Evolutionary conservation across 2,113 vertebrate species (phyloP).

Genomic region (Phylloscopus whistleri): DNA sequence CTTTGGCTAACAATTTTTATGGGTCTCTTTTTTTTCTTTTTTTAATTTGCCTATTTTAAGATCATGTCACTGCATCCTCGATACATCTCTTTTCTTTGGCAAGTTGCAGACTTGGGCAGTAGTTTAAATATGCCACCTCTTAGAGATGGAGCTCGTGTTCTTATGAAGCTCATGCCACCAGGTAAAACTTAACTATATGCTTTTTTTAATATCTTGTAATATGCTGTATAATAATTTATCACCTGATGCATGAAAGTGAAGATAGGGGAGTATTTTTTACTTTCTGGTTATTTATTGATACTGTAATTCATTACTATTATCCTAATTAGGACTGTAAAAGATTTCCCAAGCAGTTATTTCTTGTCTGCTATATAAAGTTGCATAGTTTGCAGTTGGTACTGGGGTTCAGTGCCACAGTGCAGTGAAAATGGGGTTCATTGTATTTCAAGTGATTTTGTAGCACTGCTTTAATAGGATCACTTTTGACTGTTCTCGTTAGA

Average conservation of each 20-base stretch:
- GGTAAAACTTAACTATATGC: slow-evolving; percentile 70
- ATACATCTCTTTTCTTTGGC: slow-evolving; percentile 99
- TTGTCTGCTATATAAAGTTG: not conserved
- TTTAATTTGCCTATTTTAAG: slow-evolving; percentile 68
- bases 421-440: not conserved
- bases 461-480: not conserved
- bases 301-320: not conserved
- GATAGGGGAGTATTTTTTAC: not conserved
- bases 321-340: not conserved
- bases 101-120: slow-evolving; percentile 97
- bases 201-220: not conserved
- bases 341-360: not conserved
- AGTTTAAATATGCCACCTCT: slow-evolving; percentile 96
- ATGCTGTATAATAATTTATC: not conserved
- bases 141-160: slow-evolving; percentile 93
- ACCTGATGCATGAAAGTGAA: not conserved
- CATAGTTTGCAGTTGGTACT: not conserved
- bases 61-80: slow-evolving; percentile 98
- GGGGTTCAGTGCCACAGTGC: not conserved
- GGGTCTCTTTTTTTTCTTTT: not conserved
- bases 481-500: not conserved
- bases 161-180: slow-evolving; percentile 99
- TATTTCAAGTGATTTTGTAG: not conserved
- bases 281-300: not conserved
- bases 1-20: not conserved